A percentile compares a stretch with the other conserved stretches of the same genome.
These are phyloP conservation scores for Alosa alosa DNA, from an alignment of 2,113 vertebrate genomes.

Conservation along the genomic window DNA sequence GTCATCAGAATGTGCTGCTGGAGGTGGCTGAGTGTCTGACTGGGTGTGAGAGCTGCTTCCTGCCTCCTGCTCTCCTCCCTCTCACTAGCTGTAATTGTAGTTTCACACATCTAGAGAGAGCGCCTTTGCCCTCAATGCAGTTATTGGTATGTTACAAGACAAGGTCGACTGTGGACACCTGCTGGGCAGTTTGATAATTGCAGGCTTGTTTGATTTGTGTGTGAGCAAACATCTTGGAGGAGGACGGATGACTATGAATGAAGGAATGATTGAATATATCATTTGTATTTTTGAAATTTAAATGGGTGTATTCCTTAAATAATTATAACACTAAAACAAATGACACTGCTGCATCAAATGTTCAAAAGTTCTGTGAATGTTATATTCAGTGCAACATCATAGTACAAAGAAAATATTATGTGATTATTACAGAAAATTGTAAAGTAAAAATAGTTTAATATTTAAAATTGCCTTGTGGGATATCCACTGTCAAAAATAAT, in stretches of 20 bases:
- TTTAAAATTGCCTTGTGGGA: neutral
- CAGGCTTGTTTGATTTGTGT: neutral
- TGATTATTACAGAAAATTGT: neutral
- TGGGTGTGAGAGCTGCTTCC: neutral
- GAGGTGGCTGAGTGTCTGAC: neutral
- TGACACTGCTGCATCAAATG: neutral
- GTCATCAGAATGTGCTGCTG: conserved; percentile 5
- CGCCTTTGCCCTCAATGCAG: neutral
- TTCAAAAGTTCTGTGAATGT: neutral
- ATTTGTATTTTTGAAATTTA: neutral
- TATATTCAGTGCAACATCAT: neutral
- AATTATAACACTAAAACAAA: neutral
- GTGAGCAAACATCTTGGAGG: neutral
- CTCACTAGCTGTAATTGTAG: neutral
- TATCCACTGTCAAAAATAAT: too few relatives aligned
- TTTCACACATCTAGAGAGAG: neutral
- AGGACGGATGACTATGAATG: neutral
- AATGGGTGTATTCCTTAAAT: neutral
- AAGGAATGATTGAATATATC: neutral
- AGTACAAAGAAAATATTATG: neutral
- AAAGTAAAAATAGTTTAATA: too few relatives aligned
- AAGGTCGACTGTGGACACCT: conserved; percentile 31
- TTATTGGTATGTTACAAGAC: too few relatives aligned
- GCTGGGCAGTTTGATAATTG: conserved; percentile 22
- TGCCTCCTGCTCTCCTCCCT: neutral